Evolutionary conservation across 2,113 vertebrate genomes (phyloP), one percentile per base, ranked within the genome.

Genomic region (Eulemur rufifrons): DNA sequence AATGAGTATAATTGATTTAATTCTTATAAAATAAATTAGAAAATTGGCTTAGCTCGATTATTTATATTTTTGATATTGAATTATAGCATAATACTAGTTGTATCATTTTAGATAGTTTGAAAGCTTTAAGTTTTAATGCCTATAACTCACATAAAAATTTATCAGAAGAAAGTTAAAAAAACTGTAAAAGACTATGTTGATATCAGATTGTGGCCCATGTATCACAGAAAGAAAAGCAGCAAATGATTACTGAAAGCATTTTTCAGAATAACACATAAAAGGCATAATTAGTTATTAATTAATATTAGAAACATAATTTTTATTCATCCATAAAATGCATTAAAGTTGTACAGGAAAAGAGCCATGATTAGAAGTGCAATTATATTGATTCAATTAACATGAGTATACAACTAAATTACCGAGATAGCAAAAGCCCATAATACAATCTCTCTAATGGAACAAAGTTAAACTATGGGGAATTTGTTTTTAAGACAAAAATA

Each of bases 281-380:
- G 37, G 8, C 54, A 83, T 11, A 93, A 66, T 66, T 73, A 23
- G 27, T 39, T 45, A 85, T 90, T 86, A 93, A 90, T 93, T 93
- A 92, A 92, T 94, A 73, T 77, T 95, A 90, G n/a, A 96, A 92
- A 7, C 8, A 66, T 20, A 68, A 47, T 90, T 96, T 76, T 8
- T 64, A 61, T 61, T 92, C 13, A 77, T 42, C 15, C 34, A 59
- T 81, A 92, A 87, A 71, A 96, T 73, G 4, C 27, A 92, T 94
- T 85, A 92, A 74, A 93, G 76, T 90, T 84, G 14, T 18, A 77
- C 21, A 68, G 52, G 25, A 73, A 94, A 95, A 29, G 5, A 77
- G 6, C 6, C 13, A 71, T 84, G 25, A 84, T 93, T 92, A 84
- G 15, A 89, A 89, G 32, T 88, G 4, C 14, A 97, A 64, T 82